A percentile compares a stretch with the other conserved stretches of the same genome.
These are phyloP conservation scores for Orestias chungarensis DNA, from an alignment of 2,797 vertebrate genomes.

Conservation along the genomic window DNA sequence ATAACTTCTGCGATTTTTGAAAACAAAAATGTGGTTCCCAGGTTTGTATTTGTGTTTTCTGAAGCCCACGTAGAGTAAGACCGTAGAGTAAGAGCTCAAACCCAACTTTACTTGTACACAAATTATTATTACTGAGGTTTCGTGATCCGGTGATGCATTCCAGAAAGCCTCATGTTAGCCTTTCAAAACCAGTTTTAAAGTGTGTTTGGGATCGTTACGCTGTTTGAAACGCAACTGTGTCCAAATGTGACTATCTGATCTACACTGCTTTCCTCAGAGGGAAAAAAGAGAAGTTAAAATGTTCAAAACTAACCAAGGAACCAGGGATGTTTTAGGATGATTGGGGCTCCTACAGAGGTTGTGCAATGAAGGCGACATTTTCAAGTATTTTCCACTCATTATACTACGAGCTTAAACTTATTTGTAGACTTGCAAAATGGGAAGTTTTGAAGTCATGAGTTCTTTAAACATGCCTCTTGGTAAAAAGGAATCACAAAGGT, in stretches of 20 bases:
- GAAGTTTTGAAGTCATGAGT: neutral
- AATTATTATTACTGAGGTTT: too few species aligned
- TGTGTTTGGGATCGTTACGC: neutral
- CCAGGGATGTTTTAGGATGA: neutral
- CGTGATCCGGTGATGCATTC: neutral
- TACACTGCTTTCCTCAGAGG: neutral
- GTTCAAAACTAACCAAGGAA: neutral
- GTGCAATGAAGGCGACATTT: neutral
- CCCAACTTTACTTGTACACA: too few species aligned
- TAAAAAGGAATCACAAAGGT: neutral
- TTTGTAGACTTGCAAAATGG: neutral
- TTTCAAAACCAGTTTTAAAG: neutral
- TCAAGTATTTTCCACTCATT: neutral
- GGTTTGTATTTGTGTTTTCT: neutral
- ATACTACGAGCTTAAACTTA: neutral
- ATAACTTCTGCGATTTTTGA: neutral
- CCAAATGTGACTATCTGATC: neutral
- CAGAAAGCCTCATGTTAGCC: neutral
- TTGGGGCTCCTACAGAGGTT: neutral
- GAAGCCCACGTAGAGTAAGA: neutral
- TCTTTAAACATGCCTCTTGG: too few species aligned
- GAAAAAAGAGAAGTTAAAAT: neutral
- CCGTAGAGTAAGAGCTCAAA: too few species aligned
- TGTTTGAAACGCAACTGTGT: neutral
- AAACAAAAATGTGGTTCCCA: neutral